Base-by-base conservation (phyloP, 2,797 vertebrate species). In the Hippocampus kuda region DNA sequence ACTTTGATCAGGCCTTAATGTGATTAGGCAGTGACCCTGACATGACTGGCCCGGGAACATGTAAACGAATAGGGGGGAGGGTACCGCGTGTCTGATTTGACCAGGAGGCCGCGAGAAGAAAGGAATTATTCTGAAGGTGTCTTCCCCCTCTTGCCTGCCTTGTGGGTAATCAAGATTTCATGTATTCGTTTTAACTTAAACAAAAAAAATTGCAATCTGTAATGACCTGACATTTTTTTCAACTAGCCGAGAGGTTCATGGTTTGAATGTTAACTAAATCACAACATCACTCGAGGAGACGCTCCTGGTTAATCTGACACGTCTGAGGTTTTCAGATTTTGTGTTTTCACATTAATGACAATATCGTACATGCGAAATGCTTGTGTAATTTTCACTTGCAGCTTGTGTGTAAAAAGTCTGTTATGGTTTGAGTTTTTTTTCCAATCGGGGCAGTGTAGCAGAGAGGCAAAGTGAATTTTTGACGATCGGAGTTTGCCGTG, bases 161-260 rank as follows among this genome's bases (percentile, higher is more conserved):
- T 89, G 81, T 89, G 91, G 91, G 91, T 92, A 92, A 92, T 93
- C 91, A 92, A 89, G 89, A 86, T 92, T 92, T 92, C 89, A 93
- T 92, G 89, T 91, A 91, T 93, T 92, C 90, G 77, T 91, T 92
- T 91, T 89, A 87, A 78, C 83, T 24, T 81, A 6, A 70, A 89
- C 79, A 89, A 92, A 64, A 92, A 64, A 91, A 91, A 90, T 80
- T 88, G 86, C 86, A 74, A 89, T 92, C 89, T 85, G 91, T 92
- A 91, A 92, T 91, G 90, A 91, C 87, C 88, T 92, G 90, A 89
- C 90, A 89, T 93, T 67, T 54, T 60, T 68, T 89, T 89, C 87
- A 91, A 89, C 84, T 86, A 88, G 86, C 87, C 84, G 81, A 83
- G 80, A 85, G 79, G 77, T 70, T 82, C 84, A 85, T 89, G 88